These are phyloP conservation scores for Chloroceryle inda DNA, from an alignment of 2,797 vertebrate species.

Conservation along the genomic window DNA sequence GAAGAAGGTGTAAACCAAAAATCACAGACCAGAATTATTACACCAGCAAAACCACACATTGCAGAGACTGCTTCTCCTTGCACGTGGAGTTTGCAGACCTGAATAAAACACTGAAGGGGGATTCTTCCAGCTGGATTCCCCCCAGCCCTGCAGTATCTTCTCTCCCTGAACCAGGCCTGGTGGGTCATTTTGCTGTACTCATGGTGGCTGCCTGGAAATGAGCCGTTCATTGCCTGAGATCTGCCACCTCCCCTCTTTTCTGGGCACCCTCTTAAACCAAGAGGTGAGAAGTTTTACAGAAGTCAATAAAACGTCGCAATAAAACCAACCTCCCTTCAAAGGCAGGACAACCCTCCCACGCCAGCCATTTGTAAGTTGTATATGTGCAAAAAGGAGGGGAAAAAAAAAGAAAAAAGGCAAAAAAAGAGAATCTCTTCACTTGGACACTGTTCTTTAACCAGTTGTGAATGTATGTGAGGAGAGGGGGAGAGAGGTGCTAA, in stretches of 20 bases:
- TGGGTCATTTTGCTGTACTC: not conserved
- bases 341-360: not conserved
- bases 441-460: not conserved
- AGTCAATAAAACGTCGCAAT: conserved; percentile 49
- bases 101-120: not conserved
- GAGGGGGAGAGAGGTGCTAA: not conserved
- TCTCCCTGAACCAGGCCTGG: not conserved
- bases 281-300: conserved; percentile 57
- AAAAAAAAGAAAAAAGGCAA: too few relatives aligned
- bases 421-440: not conserved
- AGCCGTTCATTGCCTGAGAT: not conserved
- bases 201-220: not conserved
- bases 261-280: not conserved
- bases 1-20: not conserved
- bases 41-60: not conserved
- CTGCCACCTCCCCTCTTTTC: not conserved
- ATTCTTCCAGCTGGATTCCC: not conserved
- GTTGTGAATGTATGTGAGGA: not conserved
- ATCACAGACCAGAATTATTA: not conserved
- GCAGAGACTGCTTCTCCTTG: not conserved
- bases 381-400: not conserved
- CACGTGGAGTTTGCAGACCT: not conserved
- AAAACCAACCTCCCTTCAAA: conserved; percentile 45
- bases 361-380: conserved; percentile 38
- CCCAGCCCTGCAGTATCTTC: not conserved